A percentile compares a stretch with the other conserved stretches of the same genome.
phyloP scores from a whole-genome alignment of 1,140 invertebrate genomes.

The Pachyrhynchus sulphureomaculatus region DNA sequence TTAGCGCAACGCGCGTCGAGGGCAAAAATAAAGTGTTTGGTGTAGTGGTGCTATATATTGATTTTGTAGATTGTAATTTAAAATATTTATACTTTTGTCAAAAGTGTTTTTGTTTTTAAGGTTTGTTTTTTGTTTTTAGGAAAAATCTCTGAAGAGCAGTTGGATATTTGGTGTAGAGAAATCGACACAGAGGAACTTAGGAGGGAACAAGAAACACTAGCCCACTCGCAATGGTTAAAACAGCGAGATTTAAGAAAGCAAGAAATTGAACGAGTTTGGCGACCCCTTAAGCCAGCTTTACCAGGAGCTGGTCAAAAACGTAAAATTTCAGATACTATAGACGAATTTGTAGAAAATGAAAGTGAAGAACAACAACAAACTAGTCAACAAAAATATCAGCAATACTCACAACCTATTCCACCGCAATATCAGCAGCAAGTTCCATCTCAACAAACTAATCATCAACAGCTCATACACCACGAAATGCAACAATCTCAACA shows the following conservation, averaged over 20 bases:
- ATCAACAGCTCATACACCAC: neutral
- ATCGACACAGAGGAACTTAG: conserved; percentile 72
- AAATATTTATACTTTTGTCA: no score
- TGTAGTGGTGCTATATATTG: no score
- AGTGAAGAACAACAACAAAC: conserved; percentile 34
- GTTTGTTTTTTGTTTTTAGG: conserved; percentile 43
- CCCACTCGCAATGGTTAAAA: conserved; percentile 66
- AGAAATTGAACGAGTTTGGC: conserved; percentile 59
- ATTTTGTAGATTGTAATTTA: no score
- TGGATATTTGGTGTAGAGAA: conserved; percentile 70
- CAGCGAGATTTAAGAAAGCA: conserved; percentile 68
- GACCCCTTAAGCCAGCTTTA: conserved; percentile 45
- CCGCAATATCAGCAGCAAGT: conserved; percentile 13
- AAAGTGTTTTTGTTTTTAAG: no score
- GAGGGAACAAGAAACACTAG: conserved; percentile 64
- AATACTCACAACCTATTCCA: conserved; percentile 11
- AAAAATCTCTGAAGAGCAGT: conserved; percentile 62
- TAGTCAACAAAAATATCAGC: conserved; percentile 4
- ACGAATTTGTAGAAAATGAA: conserved; percentile 48
- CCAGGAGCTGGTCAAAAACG: conserved; percentile 42
- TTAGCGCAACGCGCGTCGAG: no score
- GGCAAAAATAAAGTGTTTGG: no score
- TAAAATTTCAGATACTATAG: conserved; percentile 46
- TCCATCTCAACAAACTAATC: conserved; percentile 10
- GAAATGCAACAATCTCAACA: conserved; percentile 25